Base-by-base conservation (phyloP, 53 echinoderm and acorn worm species). In the Henricia sp. region DNA sequence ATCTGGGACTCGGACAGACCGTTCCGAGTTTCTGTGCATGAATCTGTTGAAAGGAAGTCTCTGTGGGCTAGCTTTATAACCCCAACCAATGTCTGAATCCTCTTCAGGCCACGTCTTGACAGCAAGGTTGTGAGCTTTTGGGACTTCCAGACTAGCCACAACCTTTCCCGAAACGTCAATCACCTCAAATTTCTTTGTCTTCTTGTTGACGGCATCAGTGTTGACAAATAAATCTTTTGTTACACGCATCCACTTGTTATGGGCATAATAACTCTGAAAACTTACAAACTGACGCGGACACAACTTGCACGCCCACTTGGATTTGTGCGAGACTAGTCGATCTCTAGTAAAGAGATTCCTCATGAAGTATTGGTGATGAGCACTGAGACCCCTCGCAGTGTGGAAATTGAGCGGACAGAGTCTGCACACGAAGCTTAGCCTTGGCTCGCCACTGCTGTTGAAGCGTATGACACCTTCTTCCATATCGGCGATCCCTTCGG, bases 191-290 rank as follows among this genome's bases (percentile, higher is more conserved):
- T 38, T 59, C 77, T 80, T 64, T n/a, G n/a, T n/a, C 80, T 64
- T 60, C 60, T 59, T 44, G 46, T 8, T 14, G 8, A 64, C 43
- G 12, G 58, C 24, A 29, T 86, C 86, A 21, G 73, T 76, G 42
- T 42, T 44, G 64, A 58, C 9, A 57, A 80, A 80, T 6, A 86
- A 23, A 29, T 86, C 86, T 32, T 86, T 76, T 32, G 75, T n/a
- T 1, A 86, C 50, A 35, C 76, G 74, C 86, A 86, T 86, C 86
- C 86, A 86, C 34, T 50, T 53, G 54, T 86, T 75, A 52, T 86
- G 86, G 42, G 53, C 86, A 54, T 86, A 86, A 68, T 74, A 86
- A 38, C 68, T 68, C 2, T 67, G 25, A 42, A 86, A 86, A 50
- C 56, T 76, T 3, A 10, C 52, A 54, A 86, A 86, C 54, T 86